These are phyloP conservation scores for Urocynchramus pylzowi DNA, from an alignment of 2,113 vertebrate species.

Conservation along the genomic window DNA sequence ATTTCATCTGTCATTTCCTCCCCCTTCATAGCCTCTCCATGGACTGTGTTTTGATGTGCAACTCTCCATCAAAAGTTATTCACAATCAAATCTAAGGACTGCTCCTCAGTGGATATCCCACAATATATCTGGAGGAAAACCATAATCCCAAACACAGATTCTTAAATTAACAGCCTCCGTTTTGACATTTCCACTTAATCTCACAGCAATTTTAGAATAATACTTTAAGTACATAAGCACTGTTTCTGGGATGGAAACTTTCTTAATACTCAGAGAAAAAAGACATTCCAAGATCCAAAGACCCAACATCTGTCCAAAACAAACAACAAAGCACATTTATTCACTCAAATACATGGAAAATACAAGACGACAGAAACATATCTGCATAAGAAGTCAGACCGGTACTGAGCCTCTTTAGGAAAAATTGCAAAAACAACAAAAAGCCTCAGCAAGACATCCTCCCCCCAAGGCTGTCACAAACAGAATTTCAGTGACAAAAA, in stretches of 20 bases:
- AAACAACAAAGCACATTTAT: neutral
- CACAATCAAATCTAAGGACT: fast-evolving
- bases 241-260: neutral
- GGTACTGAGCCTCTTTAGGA: neutral
- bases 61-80: neutral
- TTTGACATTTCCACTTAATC: conserved; percentile 7
- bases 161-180: neutral
- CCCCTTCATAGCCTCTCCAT: neutral
- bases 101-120: neutral
- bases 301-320: neutral
- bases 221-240: neutral
- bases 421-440: neutral
- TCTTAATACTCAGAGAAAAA: neutral
- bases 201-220: neutral
- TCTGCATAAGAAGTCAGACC: neutral
- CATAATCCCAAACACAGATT: neutral
- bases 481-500: neutral
- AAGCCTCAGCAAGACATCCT: neutral
- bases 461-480: fast-evolving
- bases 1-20: neutral
- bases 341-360: neutral
- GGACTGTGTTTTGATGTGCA: neutral
- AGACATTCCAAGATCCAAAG: neutral
- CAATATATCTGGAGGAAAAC: neutral
- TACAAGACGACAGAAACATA: neutral